phyloP scores from a whole-genome alignment of 2,888 invertebrate species.

The Ariolimax columbianus region DNA sequence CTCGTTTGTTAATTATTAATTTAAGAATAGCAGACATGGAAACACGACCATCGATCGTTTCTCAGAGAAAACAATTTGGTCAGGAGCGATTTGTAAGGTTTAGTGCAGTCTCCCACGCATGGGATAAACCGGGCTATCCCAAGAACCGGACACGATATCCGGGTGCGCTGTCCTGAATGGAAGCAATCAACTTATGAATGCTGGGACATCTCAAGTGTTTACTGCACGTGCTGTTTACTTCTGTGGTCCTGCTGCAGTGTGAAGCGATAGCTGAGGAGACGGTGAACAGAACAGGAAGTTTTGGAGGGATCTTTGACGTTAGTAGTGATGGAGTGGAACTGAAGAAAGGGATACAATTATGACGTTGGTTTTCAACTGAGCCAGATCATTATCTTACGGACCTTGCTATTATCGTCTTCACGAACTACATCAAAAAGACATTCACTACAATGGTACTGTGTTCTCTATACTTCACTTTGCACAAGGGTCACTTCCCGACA shows the following conservation, averaged over 20 bases:
- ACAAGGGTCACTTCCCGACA: background rate
- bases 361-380: background rate
- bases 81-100: background rate
- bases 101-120: background rate
- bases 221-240: conserved; percentile 8
- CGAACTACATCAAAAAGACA: background rate
- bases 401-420: background rate
- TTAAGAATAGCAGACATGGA: background rate
- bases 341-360: background rate
- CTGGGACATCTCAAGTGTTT: conserved; percentile 26
- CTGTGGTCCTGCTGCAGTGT: background rate
- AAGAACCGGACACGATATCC: background rate
- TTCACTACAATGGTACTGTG: background rate
- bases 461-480: background rate
- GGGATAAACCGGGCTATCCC: background rate
- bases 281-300: background rate
- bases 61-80: too few relatives aligned
- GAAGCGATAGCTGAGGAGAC: background rate
- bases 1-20: background rate
- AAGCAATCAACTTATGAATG: conserved; percentile 32
- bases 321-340: background rate
- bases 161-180: conserved; percentile 5
- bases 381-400: background rate
- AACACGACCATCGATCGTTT: background rate
- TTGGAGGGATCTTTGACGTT: background rate